Evolutionary conservation across 2,797 vertebrate species (phyloP).

Genomic region (Novumbra hubbsi): DNA sequence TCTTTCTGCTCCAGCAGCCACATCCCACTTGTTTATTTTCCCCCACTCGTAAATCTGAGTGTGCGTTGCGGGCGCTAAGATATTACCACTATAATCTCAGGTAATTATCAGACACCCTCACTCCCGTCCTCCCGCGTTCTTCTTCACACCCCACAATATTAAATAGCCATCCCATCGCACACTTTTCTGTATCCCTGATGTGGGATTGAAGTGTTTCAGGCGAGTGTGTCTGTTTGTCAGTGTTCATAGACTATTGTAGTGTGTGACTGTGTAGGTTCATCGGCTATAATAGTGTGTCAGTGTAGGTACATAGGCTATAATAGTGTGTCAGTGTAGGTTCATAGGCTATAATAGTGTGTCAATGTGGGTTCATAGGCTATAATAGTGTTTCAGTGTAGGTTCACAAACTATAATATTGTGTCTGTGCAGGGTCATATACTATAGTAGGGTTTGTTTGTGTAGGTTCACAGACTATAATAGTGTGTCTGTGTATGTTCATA

Average conservation of each 20-base stretch:
- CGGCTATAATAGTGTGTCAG: neutral
- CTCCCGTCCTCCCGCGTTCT: conserved; percentile 37
- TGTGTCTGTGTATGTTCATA: neutral
- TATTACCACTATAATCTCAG: conserved; percentile 99
- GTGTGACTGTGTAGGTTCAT: neutral
- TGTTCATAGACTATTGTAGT: neutral
- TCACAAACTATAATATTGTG: neutral
- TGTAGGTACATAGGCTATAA: neutral
- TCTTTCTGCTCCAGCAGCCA: conserved; percentile 99
- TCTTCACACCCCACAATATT: conserved; percentile 31
- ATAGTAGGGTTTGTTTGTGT: neutral
- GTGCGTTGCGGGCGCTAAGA: conserved; percentile 92
- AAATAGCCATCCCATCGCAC: conserved; percentile 8
- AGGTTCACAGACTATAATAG: neutral
- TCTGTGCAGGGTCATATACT: neutral
- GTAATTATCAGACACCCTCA: conserved; percentile 90
- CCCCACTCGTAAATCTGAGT: conserved; percentile 94
- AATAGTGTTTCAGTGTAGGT: neutral
- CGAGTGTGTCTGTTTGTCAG: neutral
- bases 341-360: neutral
- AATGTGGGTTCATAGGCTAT: neutral
- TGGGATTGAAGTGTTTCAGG: neutral
- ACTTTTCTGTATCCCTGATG: conserved; percentile 1
- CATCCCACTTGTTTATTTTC: conserved; percentile 99
- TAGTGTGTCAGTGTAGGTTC: neutral